Evolutionary conservation across 1,140 invertebrate species (phyloP), one percentile per base, ranked within the genome.

Genomic region (Drosophila willistoni): DNA sequence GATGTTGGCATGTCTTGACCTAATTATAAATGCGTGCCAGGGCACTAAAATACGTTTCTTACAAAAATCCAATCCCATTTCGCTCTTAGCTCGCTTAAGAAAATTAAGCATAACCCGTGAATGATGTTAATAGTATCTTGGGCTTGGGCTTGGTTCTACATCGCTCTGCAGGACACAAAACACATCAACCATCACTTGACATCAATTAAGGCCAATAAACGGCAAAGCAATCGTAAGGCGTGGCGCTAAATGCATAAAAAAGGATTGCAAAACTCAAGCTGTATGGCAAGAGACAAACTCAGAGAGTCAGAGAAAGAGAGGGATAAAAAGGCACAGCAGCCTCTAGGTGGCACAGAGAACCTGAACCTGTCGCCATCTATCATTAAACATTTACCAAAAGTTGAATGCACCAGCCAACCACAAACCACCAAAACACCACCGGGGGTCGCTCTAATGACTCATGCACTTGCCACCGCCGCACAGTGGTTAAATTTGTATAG

Each of bases 171-270:
- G 44, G 44, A 51, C 44, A 51, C 44, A 5, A 51, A 51, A 51
- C 44, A 51, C 44, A 51, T 51, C 44, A 51, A 51, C 44, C 12
- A 39, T 59, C 56, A 59, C 56, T 59, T 59, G 56, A 59, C 56
- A 59, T 59, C 56, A 59, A 59, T 59, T 59, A 36, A 59, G 56
- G 56, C 56, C 56, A 59, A 59, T 36, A 59, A 17, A 59, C 36
- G 34, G 34, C 44, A 14, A 51, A 51, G 17, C 44, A 51, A 51
- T 51, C 44, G 36, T 2, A 25, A 36, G 56, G 56, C 56, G 56
- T 36, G 56, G 56, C 56, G 34, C 9, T 25, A 59, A 59, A 33
- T 36, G 56, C 29, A 51, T 22, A 19, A 4, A 22, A 51, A 51
- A 51, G 44, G 17, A 51, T 51, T 51, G 44, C 44, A 51, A 22